Base-by-base conservation (phyloP, 2,888 invertebrate species). In the Sturmia bella region DNA sequence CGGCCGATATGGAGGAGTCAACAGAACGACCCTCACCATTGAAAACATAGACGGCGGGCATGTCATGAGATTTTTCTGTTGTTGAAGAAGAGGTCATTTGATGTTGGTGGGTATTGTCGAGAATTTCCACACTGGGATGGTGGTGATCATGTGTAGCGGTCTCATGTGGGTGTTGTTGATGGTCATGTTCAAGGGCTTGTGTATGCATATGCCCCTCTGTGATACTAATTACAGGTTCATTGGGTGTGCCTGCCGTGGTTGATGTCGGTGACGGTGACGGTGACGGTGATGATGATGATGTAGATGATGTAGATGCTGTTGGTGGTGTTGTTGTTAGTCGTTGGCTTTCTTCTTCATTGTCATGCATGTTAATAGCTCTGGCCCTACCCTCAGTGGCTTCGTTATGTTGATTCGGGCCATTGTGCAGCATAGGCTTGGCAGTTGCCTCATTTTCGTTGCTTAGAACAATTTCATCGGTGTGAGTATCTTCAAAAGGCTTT, bases 311-410 rank as follows among this genome's bases (percentile, higher is more conserved):
- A 9, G 63, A 68, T 75, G 70, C 52, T 45, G 74, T 59, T 41
- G 74, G 43, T 63, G 83, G 76, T 9, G 78, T 76, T 24, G 48
- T 52, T 37, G 68, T n/a, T 17, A 64, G 72, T 66, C 32, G 32
- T 56, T 63, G 50, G 61, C 13, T 80, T 45, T 63, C 70, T 17
- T 84, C 69, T n/a, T 80, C 39, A 21, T 54, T 52, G 54, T 76
- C 72, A 68, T 70, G 87, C 85, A 89, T 88, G 84, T 89, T 88
- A 85, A 89, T 89, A 81, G 89, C 88, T 85, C 89, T 88, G 84
- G 89, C 89, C 79, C 89, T 87, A 45, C 87, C 87, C 43, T 85
- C 84, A 37, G 72, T 86, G 79, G 81, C 61, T 63, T 83, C 84
- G 12, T 83, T 79, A 45, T 74, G 64, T 13, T 52, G 27, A 41